Conservation (phyloP, 2,113 vertebrate genomes). For the Zapornia atra region DNA sequence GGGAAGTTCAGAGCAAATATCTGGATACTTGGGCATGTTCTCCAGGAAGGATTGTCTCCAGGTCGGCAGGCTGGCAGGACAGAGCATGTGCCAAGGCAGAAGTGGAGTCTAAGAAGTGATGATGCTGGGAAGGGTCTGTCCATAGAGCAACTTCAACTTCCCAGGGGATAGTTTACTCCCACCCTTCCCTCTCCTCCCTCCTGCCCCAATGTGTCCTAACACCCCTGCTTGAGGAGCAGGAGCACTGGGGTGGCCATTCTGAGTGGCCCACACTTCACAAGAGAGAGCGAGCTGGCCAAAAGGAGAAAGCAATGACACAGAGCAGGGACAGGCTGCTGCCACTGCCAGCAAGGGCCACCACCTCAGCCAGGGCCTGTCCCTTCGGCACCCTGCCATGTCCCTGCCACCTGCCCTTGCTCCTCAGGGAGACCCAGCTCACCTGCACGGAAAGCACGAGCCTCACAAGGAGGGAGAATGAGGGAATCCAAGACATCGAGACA, state of each 20-base stretch:
- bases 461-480: neutral
- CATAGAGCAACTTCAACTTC: neutral
- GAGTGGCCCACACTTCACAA: neutral
- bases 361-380: neutral
- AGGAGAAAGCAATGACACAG: neutral
- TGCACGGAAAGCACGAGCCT: neutral
- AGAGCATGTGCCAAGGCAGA: neutral
- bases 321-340: neutral
- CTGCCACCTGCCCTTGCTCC: neutral
- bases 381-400: no score
- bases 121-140: neutral
- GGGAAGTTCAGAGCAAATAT: neutral
- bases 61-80: neutral
- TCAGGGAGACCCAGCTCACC: neutral
- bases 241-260: neutral
- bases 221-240: neutral
- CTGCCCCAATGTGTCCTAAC: neutral
- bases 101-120: neutral
- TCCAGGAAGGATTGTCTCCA: neutral
- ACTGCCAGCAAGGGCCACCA: rapidly evolving
- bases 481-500: neutral
- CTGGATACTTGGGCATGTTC: neutral
- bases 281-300: neutral
- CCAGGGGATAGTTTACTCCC: neutral
- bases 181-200: neutral